Evolutionary conservation across 2,797 vertebrate species (phyloP).

Genomic region (Scolopax bukidnonensis): DNA sequence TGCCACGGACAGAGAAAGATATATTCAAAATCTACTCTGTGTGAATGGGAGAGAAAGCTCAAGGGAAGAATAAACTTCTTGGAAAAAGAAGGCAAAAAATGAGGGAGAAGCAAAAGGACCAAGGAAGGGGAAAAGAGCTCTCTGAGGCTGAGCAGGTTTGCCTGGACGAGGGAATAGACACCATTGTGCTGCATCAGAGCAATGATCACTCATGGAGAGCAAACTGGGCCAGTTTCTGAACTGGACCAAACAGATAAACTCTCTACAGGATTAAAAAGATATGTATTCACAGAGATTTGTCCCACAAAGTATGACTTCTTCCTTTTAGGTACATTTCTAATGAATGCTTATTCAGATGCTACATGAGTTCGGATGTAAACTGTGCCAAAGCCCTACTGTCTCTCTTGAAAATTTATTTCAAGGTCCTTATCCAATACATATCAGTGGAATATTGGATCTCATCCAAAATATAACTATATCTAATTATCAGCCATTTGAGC

Average conservation of each 20-base stretch:
- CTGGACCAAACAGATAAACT: not conserved
- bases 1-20: not conserved
- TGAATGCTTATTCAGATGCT: not conserved
- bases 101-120: not conserved
- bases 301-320: not conserved
- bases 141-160: not conserved
- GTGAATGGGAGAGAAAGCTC: not conserved
- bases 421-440: not conserved
- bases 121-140: not conserved
- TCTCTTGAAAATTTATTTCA: not conserved
- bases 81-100: not conserved
- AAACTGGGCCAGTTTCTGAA: not conserved
- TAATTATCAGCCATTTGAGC: conserved; percentile 20
- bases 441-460: not conserved
- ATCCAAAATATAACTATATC: not conserved
- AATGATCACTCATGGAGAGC: not conserved
- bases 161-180: not conserved
- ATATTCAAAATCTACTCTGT: not conserved
- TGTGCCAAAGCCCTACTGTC: not conserved
- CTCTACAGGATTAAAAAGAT: not conserved
- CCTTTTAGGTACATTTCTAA: not conserved
- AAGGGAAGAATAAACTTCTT: not conserved
- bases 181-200: accelerated
- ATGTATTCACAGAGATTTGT: not conserved
- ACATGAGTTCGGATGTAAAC: not conserved